Evolutionary conservation across 2,888 invertebrate species (phyloP).

Genomic region (Tenthredo amoena): DNA sequence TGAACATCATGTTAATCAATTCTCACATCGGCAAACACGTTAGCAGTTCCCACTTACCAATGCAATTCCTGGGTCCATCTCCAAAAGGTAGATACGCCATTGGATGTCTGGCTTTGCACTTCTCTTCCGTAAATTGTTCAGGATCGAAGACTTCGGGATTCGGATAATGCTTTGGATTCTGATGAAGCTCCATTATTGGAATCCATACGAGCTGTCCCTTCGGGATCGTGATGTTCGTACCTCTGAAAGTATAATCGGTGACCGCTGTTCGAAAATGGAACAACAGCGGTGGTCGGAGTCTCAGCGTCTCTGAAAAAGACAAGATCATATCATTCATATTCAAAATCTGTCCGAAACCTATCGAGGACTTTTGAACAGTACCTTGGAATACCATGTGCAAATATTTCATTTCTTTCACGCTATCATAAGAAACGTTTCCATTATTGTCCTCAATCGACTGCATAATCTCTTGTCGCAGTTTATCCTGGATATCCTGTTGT

Average conservation of each 20-base stretch:
- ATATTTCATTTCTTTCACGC: slow-evolving; percentile 76
- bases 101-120: slow-evolving; percentile 61
- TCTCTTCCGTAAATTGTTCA: slow-evolving; percentile 67
- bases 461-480: slow-evolving; percentile 74
- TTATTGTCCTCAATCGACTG: slow-evolving; percentile 66
- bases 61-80: slow-evolving; percentile 69
- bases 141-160: slow-evolving; percentile 69
- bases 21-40: background rate
- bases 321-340: background rate
- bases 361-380: slow-evolving; percentile 55
- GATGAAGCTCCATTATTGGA: slow-evolving; percentile 64
- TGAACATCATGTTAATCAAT: background rate
- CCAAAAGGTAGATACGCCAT: slow-evolving; percentile 70
- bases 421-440: slow-evolving; percentile 74
- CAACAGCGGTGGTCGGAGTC: slow-evolving; percentile 76
- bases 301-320: slow-evolving; percentile 75
- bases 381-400: slow-evolving; percentile 75
- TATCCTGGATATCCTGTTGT: slow-evolving; percentile 75
- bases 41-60: slow-evolving; percentile 61
- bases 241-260: slow-evolving; percentile 65
- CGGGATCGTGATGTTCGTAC: slow-evolving; percentile 65
- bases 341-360: background rate
- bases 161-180: slow-evolving; percentile 65
- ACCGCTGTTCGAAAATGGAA: slow-evolving; percentile 70
- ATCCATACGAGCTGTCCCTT: slow-evolving; percentile 59